These are phyloP conservation scores for Drosophila vallismaia DNA, from an alignment of 2,888 invertebrate species.

Conservation along the genomic window DNA sequence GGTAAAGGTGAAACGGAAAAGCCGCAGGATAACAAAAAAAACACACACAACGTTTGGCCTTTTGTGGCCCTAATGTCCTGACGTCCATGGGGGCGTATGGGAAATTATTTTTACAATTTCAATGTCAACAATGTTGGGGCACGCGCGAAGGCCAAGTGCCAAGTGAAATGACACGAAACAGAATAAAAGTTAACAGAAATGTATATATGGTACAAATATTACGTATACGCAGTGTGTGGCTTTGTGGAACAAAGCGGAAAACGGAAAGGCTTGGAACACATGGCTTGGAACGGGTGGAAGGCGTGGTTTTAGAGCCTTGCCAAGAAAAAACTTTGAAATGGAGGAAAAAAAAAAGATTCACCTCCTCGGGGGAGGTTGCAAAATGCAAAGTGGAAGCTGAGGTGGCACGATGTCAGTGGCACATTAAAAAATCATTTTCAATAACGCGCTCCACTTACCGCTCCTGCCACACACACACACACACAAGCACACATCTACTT, in stretches of 20 bases:
- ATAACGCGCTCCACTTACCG: conserved; percentile 64
- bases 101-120: conserved; percentile 74
- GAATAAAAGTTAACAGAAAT: not conserved
- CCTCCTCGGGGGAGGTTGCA: not conserved
- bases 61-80: conserved; percentile 47
- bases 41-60: conserved; percentile 48
- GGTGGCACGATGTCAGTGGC: conserved; percentile 58
- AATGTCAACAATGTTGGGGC: conserved; percentile 66
- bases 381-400: not conserved
- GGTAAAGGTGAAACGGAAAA: conserved; percentile 22
- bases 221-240: conserved; percentile 32
- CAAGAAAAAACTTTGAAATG: too few relatives aligned
- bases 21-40: conserved; percentile 25
- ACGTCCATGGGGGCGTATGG: conserved; percentile 35
- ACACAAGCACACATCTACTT: not conserved
- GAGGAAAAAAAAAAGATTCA: too few relatives aligned
- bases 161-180: conserved; percentile 2
- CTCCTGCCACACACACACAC: not conserved
- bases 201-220: conserved; percentile 39
- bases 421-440: conserved; percentile 80
- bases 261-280: conserved; percentile 21
- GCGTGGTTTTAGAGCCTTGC: not conserved
- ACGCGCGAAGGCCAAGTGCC: conserved; percentile 56
- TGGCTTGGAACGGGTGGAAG: too few relatives aligned
- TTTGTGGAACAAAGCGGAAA: not conserved